These are phyloP conservation scores for Gulo gulo DNA, from an alignment of 2,113 vertebrate species.

Conservation along the genomic window DNA sequence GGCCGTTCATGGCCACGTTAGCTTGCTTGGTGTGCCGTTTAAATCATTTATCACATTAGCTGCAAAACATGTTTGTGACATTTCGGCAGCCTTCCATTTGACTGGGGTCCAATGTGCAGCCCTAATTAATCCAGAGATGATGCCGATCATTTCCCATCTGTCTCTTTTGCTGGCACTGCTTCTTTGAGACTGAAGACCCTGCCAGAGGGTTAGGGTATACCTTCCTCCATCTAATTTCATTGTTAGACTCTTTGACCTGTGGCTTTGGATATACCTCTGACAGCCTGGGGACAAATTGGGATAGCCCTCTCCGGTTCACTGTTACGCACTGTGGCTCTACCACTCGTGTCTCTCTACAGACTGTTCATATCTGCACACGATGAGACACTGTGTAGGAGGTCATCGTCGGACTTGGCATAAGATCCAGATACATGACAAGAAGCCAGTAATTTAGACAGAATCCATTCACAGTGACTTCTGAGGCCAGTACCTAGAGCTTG, in stretches of 20 bases:
- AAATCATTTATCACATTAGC: not conserved
- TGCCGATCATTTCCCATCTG: constrained; percentile 11
- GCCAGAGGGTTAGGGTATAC: not conserved
- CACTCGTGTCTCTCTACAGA: not conserved
- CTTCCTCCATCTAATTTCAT: not conserved
- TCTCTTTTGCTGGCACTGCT: not conserved
- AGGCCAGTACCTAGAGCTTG: not conserved
- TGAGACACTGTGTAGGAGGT: not conserved
- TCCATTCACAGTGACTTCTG: not conserved
- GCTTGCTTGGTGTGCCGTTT: accelerated
- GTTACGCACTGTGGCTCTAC: not conserved
- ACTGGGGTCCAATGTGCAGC: not conserved
- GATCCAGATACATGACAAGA: not conserved
- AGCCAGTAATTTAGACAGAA: not conserved
- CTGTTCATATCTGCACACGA: accelerated
- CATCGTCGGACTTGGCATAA: not conserved
- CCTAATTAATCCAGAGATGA: constrained; percentile 33
- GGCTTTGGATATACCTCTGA: not conserved
- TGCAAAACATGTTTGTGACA: not conserved
- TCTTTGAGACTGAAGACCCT: not conserved
- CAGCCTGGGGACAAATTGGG: no score
- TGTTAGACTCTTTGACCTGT: accelerated
- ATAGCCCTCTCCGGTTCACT: accelerated
- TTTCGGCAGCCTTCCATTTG: not conserved
- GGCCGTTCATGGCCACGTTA: accelerated